A percentile compares a stretch with the other conserved stretches of the same genome.
These are phyloP conservation scores for Chaetophractus vellerosus DNA, from an alignment of 2,797 vertebrate genomes.

Conservation along the genomic window DNA sequence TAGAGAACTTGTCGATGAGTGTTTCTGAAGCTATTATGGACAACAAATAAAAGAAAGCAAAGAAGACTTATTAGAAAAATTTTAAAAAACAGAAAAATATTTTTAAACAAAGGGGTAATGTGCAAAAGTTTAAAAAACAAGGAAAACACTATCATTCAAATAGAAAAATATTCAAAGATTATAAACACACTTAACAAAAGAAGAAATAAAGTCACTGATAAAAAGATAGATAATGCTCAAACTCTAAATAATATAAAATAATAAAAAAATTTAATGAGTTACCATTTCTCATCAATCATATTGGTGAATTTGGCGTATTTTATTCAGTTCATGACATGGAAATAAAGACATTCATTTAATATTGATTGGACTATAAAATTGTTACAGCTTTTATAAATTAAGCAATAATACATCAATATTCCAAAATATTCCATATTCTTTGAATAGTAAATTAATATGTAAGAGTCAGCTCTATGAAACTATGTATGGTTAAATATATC, in stretches of 20 bases:
- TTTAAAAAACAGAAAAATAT: background rate
- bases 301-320: background rate
- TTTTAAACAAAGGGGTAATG: background rate
- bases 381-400: background rate
- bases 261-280: background rate
- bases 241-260: background rate
- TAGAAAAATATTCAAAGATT: background rate
- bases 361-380: background rate
- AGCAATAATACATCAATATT: background rate
- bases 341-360: background rate
- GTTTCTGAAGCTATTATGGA: background rate
- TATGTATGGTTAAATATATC: background rate
- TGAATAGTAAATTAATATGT: background rate
- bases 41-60: background rate
- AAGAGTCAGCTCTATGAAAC: background rate
- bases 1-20: background rate
- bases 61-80: background rate
- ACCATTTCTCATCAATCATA: background rate
- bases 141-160: background rate
- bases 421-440: background rate
- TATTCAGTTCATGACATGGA: background rate
- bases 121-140: constrained; percentile 17
- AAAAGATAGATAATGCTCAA: background rate
- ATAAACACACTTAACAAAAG: background rate
- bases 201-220: background rate